phyloP scores from a whole-genome alignment of 1,140 invertebrate genomes.

The Papilio polyxenes region DNA sequence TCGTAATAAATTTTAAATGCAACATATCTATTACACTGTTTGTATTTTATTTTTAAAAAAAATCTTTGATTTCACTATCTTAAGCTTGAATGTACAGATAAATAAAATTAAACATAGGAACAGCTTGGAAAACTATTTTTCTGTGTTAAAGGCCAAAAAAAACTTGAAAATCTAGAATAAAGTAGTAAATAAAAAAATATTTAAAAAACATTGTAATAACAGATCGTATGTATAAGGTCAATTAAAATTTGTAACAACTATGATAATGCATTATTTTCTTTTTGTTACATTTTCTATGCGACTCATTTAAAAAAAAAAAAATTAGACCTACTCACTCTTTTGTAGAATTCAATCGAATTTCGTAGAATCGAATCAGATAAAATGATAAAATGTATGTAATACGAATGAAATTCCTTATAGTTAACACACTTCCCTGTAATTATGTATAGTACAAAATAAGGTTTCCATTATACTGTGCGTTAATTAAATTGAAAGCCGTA shows the following conservation, averaged over 20 bases:
- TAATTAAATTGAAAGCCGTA: conserved; percentile 17
- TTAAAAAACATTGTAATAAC: conserved; percentile 12
- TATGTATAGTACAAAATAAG: conserved; percentile 30
- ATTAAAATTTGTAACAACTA: conserved; percentile 32
- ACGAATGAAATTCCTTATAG: neutral
- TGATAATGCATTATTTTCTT: neutral
- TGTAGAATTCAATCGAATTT: neutral
- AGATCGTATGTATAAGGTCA: conserved; percentile 20
- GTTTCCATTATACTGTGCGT: conserved; percentile 2
- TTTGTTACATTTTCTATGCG: conserved; percentile 6
- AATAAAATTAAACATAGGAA: conserved; percentile 22
- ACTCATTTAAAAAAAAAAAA: neutral
- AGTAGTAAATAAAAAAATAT: conserved; percentile 19
- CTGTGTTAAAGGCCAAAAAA: conserved; percentile 38
- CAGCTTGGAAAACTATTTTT: conserved; percentile 28
- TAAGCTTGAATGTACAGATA: conserved; percentile 23
- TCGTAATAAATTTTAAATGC: conserved; percentile 54
- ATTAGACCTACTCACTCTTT: neutral
- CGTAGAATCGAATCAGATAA: neutral
- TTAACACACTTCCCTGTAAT: neutral
- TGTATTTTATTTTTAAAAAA: neutral
- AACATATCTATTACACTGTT: conserved; percentile 51
- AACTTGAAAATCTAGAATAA: conserved; percentile 8
- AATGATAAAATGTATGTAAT: conserved; percentile 7
- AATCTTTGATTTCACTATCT: conserved; percentile 1